Evolutionary conservation across 2,888 invertebrate species (phyloP).

Genomic region (Chymomyza amoena): DNA sequence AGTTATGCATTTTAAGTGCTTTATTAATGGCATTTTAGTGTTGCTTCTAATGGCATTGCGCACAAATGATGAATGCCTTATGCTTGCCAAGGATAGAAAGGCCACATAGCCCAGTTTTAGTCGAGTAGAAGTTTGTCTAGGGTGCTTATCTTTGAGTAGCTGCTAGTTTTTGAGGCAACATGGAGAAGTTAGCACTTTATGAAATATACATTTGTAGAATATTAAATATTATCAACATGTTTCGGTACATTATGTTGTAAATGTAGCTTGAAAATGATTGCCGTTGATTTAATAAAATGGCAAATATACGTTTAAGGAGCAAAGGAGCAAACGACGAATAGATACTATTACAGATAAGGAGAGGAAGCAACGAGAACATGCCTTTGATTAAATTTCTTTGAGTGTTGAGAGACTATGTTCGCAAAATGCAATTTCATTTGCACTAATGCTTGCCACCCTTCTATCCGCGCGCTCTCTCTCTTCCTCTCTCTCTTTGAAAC

Average conservation of each 20-base stretch:
- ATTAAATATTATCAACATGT: slow-evolving; percentile 34
- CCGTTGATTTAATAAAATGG: slow-evolving; percentile 55
- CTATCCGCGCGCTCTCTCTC: too few species aligned
- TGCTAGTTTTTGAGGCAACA: not conserved
- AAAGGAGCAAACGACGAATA: not conserved
- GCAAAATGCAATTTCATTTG: slow-evolving; percentile 71
- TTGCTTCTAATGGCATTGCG: not conserved
- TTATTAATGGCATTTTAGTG: not conserved
- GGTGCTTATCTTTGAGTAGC: not conserved
- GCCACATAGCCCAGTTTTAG: not conserved
- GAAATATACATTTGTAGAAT: slow-evolving; percentile 33
- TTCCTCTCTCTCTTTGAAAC: slow-evolving; percentile 9
- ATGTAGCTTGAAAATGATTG: slow-evolving; percentile 29
- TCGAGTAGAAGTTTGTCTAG: not conserved
- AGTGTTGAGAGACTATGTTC: slow-evolving; percentile 60
- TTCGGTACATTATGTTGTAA: not conserved
- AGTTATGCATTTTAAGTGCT: not conserved
- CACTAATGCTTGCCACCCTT: slow-evolving; percentile 66
- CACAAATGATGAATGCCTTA: slow-evolving; percentile 3
- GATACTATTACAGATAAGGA: not conserved
- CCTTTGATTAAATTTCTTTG: slow-evolving; percentile 72
- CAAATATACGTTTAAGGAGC: slow-evolving; percentile 35
- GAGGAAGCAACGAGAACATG: not conserved
- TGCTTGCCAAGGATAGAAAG: not conserved
- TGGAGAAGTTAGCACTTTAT: slow-evolving; percentile 3